Evolutionary conservation across 2,113 vertebrate species (phyloP).

Genomic region (Vidua chalybeata): DNA sequence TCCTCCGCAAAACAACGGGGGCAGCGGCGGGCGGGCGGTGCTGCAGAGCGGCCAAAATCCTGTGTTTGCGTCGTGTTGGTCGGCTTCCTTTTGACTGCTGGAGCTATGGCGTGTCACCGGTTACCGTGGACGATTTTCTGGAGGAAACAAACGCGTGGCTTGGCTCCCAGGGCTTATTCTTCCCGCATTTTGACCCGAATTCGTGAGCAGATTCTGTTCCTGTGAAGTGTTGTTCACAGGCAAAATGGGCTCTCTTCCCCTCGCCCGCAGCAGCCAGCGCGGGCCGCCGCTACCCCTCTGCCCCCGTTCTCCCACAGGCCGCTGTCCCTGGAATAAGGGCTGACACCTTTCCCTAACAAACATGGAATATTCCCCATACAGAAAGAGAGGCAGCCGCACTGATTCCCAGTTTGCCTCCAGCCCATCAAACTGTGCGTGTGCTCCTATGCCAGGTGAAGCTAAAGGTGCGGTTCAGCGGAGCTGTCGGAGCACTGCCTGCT

Average conservation of each 20-base stretch:
- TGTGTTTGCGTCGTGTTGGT: background rate
- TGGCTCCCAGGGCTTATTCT: background rate
- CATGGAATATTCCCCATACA: background rate
- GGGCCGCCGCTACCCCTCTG: background rate
- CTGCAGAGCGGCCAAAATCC: background rate
- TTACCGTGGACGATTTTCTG: background rate
- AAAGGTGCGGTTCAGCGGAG: background rate
- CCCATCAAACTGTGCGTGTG: fast-evolving
- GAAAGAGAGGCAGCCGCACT: background rate
- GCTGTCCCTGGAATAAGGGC: too few species aligned
- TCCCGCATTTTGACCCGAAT: background rate
- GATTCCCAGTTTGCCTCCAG: background rate
- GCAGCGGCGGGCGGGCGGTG: background rate
- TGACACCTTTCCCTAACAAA: background rate
- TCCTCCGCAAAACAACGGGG: background rate
- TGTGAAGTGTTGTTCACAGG: background rate
- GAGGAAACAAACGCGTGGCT: background rate
- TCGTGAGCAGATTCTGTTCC: background rate
- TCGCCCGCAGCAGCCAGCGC: background rate
- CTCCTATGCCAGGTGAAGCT: too few species aligned
- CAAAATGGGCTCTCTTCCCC: too few species aligned
- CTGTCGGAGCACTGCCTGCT: fast-evolving
- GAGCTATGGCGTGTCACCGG: background rate
- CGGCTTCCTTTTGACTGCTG: background rate
- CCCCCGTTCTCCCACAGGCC: fast-evolving